phyloP scores from a whole-genome alignment of 2,113 vertebrate species.

The Calyptomena viridis region DNA sequence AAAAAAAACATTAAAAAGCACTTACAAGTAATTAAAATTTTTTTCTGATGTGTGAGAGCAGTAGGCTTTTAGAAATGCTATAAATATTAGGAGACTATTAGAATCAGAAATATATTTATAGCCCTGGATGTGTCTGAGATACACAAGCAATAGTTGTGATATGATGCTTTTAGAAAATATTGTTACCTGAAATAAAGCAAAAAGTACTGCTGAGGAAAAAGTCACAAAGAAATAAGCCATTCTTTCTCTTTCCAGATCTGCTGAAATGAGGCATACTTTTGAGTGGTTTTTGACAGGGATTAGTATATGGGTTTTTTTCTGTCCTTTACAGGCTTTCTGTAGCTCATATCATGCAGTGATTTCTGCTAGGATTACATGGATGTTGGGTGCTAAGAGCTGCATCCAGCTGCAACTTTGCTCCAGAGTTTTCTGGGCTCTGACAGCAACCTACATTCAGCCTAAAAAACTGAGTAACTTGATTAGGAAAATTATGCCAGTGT shows the following conservation, averaged over 20 bases:
- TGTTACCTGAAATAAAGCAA: background rate
- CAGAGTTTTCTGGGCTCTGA: background rate
- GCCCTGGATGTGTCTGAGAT: background rate
- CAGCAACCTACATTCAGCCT: background rate
- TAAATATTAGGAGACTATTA: background rate
- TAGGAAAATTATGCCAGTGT: background rate
- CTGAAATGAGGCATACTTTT: background rate
- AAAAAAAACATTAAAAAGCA: background rate
- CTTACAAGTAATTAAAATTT: background rate
- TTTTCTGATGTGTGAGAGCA: background rate
- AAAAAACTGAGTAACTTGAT: background rate
- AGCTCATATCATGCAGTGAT: rapidly evolving
- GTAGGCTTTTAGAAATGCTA: background rate
- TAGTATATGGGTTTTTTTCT: background rate
- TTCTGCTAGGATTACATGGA: background rate
- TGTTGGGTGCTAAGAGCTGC: background rate
- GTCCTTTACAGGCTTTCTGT: background rate
- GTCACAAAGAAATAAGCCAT: background rate
- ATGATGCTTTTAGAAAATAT: background rate
- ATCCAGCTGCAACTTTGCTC: background rate
- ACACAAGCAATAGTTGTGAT: background rate
- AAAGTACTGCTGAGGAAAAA: background rate
- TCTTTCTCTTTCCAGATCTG: background rate
- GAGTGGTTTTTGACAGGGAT: background rate
- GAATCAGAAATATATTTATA: background rate